Percentiles rank a stretch among this genome's conserved stretches.
Conservation (phyloP, 2,113 vertebrate genomes). For the Lanius collurio region DNA sequence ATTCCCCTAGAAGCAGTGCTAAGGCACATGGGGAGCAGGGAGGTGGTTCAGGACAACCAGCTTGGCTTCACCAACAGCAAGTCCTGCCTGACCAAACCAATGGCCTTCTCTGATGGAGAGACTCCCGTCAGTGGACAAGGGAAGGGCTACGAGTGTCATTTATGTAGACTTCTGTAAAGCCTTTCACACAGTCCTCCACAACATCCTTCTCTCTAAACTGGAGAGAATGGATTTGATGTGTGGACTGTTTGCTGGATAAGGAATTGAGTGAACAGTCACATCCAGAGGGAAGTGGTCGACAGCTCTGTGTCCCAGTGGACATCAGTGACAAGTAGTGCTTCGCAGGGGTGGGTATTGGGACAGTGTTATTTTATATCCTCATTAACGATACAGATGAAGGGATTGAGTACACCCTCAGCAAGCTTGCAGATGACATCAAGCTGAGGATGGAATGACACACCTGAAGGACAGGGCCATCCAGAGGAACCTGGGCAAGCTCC, state of each 20-base stretch:
- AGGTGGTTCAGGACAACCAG: neutral
- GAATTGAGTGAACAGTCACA: neutral
- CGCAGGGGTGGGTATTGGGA: neutral
- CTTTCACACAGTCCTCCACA: neutral
- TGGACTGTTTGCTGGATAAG: neutral
- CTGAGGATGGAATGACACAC: neutral
- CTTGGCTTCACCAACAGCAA: neutral
- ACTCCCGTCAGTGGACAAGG: neutral
- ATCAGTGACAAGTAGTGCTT: neutral
- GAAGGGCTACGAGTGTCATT: neutral
- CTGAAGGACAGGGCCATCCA: neutral
- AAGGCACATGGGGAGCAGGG: no score
- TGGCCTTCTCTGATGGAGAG: neutral
- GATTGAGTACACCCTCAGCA: neutral
- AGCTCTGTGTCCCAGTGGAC: neutral
- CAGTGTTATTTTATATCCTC: neutral
- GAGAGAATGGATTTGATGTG: neutral
- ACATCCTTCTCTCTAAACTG: neutral
- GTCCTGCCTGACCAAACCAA: neutral
- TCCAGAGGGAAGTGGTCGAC: neutral
- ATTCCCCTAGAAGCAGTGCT: neutral
- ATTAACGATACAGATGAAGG: no score
- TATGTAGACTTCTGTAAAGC: neutral
- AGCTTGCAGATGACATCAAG: neutral
- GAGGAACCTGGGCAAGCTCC: neutral